These are phyloP conservation scores for Leucoma salicis DNA, from an alignment of 2,888 invertebrate species.

Conservation along the genomic window DNA sequence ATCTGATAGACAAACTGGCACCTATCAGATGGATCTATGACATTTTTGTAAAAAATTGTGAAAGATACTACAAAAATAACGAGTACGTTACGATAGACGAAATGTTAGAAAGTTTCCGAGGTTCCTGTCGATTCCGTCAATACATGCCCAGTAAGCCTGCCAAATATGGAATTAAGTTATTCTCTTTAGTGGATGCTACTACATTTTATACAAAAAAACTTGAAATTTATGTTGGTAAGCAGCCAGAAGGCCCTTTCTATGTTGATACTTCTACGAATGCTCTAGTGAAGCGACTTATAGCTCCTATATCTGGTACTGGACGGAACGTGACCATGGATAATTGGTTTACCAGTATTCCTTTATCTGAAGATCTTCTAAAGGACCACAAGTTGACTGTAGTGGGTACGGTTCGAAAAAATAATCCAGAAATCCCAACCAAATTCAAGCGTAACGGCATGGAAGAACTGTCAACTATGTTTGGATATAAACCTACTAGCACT, in stretches of 20 bases:
- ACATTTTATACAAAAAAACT: not conserved
- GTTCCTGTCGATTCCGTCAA: not conserved
- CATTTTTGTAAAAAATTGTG: not conserved
- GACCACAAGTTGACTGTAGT: not conserved
- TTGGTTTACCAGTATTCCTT: not conserved
- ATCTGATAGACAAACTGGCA: not conserved
- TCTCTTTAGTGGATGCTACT: not conserved
- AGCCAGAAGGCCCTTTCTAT: not conserved
- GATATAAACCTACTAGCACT: not conserved
- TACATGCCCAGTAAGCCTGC: not conserved
- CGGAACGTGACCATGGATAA: not conserved
- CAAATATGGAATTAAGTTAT: slow-evolving; percentile 1
- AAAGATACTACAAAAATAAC: not conserved
- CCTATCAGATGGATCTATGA: not conserved
- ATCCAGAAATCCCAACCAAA: not conserved
- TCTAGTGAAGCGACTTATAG: not conserved
- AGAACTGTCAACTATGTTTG: not conserved
- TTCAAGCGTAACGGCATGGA: not conserved
- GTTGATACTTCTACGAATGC: not conserved
- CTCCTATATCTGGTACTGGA: not conserved
- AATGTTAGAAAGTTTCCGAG: not conserved
- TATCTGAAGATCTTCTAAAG: not conserved
- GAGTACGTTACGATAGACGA: not conserved
- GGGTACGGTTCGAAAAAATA: not conserved
- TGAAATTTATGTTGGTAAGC: slow-evolving; percentile 1